Evolutionary conservation across 2,113 vertebrate species (phyloP).

Genomic region (Herpetotheres cachinnans): DNA sequence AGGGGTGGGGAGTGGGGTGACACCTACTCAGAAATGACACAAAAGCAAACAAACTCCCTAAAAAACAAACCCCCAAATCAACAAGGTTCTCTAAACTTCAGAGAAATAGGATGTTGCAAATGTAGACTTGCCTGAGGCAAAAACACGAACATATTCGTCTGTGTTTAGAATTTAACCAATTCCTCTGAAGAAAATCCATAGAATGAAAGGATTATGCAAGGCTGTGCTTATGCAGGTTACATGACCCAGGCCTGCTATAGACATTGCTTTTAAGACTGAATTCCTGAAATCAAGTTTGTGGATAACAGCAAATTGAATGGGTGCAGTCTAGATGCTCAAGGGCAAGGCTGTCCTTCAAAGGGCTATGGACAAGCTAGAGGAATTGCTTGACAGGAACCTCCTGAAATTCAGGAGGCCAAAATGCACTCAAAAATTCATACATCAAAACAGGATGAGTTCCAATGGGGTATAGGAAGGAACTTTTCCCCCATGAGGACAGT

Average conservation of each 20-base stretch:
- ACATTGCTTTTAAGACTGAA: background rate
- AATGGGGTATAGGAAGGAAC: background rate
- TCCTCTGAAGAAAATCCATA: background rate
- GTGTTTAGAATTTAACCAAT: background rate
- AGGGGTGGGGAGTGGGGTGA: background rate
- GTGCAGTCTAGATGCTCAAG: background rate
- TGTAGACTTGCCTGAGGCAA: background rate
- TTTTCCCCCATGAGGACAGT: background rate
- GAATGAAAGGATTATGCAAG: background rate
- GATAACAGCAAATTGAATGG: background rate
- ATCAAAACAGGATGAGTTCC: background rate
- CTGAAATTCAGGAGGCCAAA: background rate
- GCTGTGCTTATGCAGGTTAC: background rate
- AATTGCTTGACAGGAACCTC: background rate
- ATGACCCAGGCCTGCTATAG: background rate
- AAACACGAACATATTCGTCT: background rate
- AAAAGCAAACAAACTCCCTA: background rate
- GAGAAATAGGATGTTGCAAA: background rate
- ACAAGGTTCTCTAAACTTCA: background rate
- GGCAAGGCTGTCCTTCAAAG: background rate
- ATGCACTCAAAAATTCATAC: background rate
- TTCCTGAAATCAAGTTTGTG: background rate
- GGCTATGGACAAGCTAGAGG: background rate
- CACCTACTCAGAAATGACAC: background rate
- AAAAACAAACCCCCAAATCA: background rate